Evolutionary conservation across 2,888 invertebrate species (phyloP), one percentile per base, ranked within the genome.

Genomic region (Allophyes oxyacanthae): DNA sequence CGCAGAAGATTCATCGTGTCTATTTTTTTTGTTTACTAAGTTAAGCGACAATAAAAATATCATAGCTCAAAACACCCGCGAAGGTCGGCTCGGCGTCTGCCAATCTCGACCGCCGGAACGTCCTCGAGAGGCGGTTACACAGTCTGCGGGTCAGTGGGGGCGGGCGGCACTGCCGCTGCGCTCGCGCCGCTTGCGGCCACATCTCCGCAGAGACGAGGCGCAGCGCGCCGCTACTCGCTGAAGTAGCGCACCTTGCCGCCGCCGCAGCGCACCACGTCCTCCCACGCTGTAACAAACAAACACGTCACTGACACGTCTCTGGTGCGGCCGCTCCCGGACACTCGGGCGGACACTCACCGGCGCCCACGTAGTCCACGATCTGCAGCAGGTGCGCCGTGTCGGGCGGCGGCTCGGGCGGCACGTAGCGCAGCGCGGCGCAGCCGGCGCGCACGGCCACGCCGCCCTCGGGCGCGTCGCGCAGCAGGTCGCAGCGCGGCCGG

Each of bases 281-380:
- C 96, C 97, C 97, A 97, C 54, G 97, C 97, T 97, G 94, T 1
- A 73, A 75, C 50, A 57, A n/a, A 54, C 26, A 49, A 57, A 45
- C 1, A 6, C 1, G 43, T 60, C 11, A 66, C 13, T 7, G 1
- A 10, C 3, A 3, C 20, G 0, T 0, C 0, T n/a, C 10, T 14
- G 1, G 11, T 5, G 38, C 0, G 3, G n/a, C 0, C 2, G n/a
- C 6, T 1, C 6, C 36, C 3, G 10, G 15, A 9, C 14, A 38
- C 6, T 20, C n/a, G 20, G 20, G 4, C 20, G 4, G 26, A 4
- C 40, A 48, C 37, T 58, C 13, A 93, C 93, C 93, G 46, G 77
- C 32, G 63, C 82, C 87, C 48, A 93, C 88, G 82, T 89, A 94
- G 80, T 91, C 88, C 53, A 92, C 78, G 79, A 93, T 79, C 75